Conservation (phyloP, 1,140 invertebrate species). For the Cheumatopsyche charites region DNA sequence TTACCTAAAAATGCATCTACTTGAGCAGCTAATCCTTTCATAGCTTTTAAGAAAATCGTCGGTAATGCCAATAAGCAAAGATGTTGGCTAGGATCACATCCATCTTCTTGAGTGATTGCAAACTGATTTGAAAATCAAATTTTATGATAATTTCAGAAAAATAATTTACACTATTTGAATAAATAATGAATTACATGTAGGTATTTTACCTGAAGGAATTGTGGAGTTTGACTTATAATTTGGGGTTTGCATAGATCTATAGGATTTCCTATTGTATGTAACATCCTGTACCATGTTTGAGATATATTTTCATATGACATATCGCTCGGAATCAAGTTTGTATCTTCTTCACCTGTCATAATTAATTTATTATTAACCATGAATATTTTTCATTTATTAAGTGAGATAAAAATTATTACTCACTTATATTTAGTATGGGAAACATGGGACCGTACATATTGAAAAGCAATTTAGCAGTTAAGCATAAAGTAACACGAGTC, state of each 20-base stretch:
- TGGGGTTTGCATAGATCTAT: slow-evolving; percentile 88
- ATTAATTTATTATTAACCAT: neutral
- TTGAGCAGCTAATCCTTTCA: slow-evolving; percentile 89
- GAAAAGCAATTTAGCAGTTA: slow-evolving; percentile 78
- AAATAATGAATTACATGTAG: neutral
- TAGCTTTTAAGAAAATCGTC: slow-evolving; percentile 90
- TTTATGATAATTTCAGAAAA: slow-evolving; percentile 61
- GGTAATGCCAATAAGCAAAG: slow-evolving; percentile 87
- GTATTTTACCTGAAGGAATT: slow-evolving; percentile 70
- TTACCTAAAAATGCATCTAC: slow-evolving; percentile 95
- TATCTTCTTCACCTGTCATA: slow-evolving; percentile 81
- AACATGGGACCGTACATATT: slow-evolving; percentile 91
- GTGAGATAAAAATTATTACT: slow-evolving; percentile 50
- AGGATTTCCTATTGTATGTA: slow-evolving; percentile 93
- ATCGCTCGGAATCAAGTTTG: slow-evolving; percentile 75
- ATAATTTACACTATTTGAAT: too few species aligned
- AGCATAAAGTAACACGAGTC: slow-evolving; percentile 92
- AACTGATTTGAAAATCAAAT: slow-evolving; percentile 70
- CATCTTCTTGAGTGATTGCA: slow-evolving; percentile 73
- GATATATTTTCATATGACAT: slow-evolving; percentile 90
- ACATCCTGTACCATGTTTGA: slow-evolving; percentile 93
- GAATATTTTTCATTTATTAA: slow-evolving; percentile 7
- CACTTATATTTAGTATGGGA: slow-evolving; percentile 84
- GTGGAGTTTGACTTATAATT: slow-evolving; percentile 84
- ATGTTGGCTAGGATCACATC: slow-evolving; percentile 88